These are phyloP conservation scores for Zaprionus africanus DNA, from an alignment of 1,140 invertebrate genomes.

Conservation along the genomic window DNA sequence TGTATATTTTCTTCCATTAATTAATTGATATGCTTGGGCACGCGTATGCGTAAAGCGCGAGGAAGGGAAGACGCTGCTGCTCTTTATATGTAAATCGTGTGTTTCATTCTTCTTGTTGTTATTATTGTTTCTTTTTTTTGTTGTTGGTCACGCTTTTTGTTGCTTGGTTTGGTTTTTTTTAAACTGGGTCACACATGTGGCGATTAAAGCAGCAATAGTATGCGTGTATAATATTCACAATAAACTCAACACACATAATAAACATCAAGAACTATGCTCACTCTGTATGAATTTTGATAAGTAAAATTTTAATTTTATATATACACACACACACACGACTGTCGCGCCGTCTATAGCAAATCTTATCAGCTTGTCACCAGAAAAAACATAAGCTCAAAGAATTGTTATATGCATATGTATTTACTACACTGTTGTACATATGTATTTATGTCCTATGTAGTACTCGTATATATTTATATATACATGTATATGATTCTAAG, in stretches of 20 bases:
- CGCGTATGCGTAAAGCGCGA: constrained; percentile 10
- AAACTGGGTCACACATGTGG: constrained; percentile 78
- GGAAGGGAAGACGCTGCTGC: constrained; percentile 21
- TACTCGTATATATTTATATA: not conserved
- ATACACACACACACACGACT: constrained; percentile 16
- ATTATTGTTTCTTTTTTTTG: constrained; percentile 40
- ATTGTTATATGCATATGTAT: constrained; percentile 32
- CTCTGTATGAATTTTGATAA: constrained; percentile 67
- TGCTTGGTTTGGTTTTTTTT: constrained; percentile 24
- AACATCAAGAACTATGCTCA: constrained; percentile 43
- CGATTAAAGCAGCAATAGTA: constrained; percentile 74
- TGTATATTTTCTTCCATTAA: constrained; percentile 60
- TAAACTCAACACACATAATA: constrained; percentile 40
- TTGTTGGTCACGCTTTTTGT: constrained; percentile 53
- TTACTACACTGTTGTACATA: not conserved
- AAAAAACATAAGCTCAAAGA: constrained; percentile 43
- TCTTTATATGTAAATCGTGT: constrained; percentile 70
- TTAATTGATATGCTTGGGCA: constrained; percentile 73
- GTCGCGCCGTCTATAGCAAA: constrained; percentile 25
- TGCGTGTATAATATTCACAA: constrained; percentile 51
- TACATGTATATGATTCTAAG: not conserved
- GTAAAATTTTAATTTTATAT: constrained; percentile 36
- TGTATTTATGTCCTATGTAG: constrained; percentile 16
- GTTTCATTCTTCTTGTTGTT: constrained; percentile 64
- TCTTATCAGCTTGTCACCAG: constrained; percentile 63